Evolutionary conservation across 92 coral and sea anemone species (phyloP).

Genomic region (Phenganax subtilis): DNA sequence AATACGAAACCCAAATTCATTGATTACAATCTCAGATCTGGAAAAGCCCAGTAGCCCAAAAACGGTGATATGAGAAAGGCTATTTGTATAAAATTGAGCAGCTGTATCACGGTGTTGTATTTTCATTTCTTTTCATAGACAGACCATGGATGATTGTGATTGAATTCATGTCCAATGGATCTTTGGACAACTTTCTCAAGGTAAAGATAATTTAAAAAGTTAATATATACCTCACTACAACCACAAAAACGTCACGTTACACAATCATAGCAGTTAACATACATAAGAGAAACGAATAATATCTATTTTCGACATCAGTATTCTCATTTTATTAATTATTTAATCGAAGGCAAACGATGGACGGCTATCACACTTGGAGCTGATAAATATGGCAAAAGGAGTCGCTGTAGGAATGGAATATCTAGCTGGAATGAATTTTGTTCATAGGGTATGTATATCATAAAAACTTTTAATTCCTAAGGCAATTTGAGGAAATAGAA

Average conservation of each 20-base stretch:
- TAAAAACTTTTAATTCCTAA: not conserved
- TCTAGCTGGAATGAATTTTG: conserved; percentile 72
- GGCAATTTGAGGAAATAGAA: not conserved
- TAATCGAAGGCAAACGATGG: conserved; percentile 62
- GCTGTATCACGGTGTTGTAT: not conserved
- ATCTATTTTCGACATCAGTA: not conserved
- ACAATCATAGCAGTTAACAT: too few species aligned
- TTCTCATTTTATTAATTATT: not conserved
- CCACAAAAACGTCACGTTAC: too few species aligned
- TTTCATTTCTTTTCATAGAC: conserved; percentile 21
- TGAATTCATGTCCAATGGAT: conserved; percentile 90
- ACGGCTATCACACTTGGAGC: conserved; percentile 64
- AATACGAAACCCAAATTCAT: too few species aligned
- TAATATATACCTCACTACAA: too few species aligned
- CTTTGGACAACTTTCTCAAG: conserved; percentile 77
- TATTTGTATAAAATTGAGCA: not conserved
- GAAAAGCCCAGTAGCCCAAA: not conserved
- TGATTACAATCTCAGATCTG: too few species aligned
- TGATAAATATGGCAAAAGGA: conserved; percentile 83
- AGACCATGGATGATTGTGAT: conserved; percentile 60
- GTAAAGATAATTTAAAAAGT: conserved; percentile 33
- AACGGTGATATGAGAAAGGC: not conserved
- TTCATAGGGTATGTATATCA: conserved; percentile 73
- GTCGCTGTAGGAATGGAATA: conserved; percentile 93
- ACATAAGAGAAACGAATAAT: too few species aligned